Evolutionary conservation across 2,888 invertebrate genomes (phyloP).

Genomic region (Xestia c-nigrum): DNA sequence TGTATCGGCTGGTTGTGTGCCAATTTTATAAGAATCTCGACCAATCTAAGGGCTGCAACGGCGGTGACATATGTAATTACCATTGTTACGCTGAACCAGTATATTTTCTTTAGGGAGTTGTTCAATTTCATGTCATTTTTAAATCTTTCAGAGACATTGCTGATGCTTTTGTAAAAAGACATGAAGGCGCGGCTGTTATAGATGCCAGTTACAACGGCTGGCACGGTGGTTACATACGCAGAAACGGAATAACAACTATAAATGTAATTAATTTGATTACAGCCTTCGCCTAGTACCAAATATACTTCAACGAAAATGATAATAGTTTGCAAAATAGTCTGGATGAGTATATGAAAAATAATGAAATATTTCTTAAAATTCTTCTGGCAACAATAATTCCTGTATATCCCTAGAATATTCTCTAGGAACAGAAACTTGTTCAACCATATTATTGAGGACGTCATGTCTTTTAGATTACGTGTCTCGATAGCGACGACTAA

Average conservation of each 20-base stretch:
- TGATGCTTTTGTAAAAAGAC: neutral
- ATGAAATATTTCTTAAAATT: slow-evolving; percentile 1
- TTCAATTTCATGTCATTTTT: neutral
- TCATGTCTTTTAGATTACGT: slow-evolving; percentile 6
- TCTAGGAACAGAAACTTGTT: slow-evolving; percentile 21
- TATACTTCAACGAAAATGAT: neutral
- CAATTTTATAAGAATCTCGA: neutral
- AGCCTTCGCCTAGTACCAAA: neutral
- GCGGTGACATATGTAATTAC: neutral
- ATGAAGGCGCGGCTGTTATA: slow-evolving; percentile 1
- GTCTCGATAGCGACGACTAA: neutral
- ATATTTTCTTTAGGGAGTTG: neutral
- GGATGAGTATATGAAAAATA: slow-evolving; percentile 2
- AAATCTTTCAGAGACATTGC: neutral
- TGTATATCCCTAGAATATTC: slow-evolving; percentile 18
- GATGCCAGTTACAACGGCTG: neutral
- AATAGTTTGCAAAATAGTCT: neutral
- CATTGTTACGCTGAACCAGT: neutral
- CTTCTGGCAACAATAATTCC: neutral
- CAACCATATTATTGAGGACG: slow-evolving; percentile 9
- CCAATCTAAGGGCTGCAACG: neutral
- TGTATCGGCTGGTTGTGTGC: neutral
- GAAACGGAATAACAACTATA: neutral
- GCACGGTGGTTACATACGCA: neutral
- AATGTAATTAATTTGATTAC: neutral